Conservation (phyloP, 1,140 invertebrate species). For the Heliconius nattereri region DNA sequence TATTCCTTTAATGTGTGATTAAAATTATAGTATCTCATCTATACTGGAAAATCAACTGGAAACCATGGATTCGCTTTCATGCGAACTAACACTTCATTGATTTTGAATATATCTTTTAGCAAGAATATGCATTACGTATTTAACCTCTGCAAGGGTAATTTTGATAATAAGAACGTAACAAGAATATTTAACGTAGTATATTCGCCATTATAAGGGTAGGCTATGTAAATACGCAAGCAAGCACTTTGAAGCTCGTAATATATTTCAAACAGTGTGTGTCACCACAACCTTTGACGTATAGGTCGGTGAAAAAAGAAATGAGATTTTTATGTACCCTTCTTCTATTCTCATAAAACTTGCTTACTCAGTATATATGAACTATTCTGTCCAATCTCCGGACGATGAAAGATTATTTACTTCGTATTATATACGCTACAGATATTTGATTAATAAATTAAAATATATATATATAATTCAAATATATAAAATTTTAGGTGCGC, state of each 20-base stretch:
- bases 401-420: neutral
- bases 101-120: neutral
- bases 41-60: no score
- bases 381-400: neutral
- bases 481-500: slow-evolving; percentile 49
- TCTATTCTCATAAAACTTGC: slow-evolving; percentile 11
- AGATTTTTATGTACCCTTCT: slow-evolving; percentile 29
- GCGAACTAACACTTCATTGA: neutral
- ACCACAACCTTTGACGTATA: slow-evolving; percentile 16
- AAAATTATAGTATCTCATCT: no score
- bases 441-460: neutral
- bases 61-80: no score
- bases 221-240: slow-evolving; percentile 15
- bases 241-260: slow-evolving; percentile 16
- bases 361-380: slow-evolving; percentile 14
- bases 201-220: neutral
- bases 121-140: neutral
- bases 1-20: neutral
- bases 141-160: neutral
- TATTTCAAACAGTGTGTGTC: slow-evolving; percentile 15
- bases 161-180: neutral
- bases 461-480: no score
- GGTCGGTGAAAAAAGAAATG: slow-evolving; percentile 21
- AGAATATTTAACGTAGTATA: neutral
- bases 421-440: neutral